phyloP scores from a whole-genome alignment of 2,888 invertebrate genomes.

The Oscheius sp. region DNA sequence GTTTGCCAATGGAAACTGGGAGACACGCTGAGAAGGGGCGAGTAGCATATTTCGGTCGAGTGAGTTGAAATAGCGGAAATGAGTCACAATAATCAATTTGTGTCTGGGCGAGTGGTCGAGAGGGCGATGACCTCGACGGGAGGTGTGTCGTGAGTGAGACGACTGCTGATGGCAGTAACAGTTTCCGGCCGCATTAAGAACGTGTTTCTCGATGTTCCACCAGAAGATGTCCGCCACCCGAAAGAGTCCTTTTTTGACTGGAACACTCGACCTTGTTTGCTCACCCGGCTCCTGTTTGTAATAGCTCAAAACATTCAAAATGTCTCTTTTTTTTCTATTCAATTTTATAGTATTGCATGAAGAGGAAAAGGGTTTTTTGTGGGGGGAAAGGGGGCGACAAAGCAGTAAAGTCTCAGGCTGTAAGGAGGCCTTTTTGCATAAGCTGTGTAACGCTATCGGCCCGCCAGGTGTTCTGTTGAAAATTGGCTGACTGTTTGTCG shows the following conservation, averaged over 20 bases:
- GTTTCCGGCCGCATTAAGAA: constrained; percentile 1
- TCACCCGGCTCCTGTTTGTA: constrained; percentile 3
- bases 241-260: constrained; percentile 3
- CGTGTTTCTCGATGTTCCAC: constrained; percentile 1
- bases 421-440: constrained; percentile 5
- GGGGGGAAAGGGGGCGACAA: background rate
- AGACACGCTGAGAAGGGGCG: too few species aligned
- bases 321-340: background rate
- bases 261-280: constrained; percentile 10
- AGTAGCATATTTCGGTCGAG: too few species aligned
- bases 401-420: background rate
- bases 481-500: too few species aligned
- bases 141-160: background rate
- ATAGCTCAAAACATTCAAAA: constrained; percentile 3
- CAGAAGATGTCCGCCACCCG: background rate
- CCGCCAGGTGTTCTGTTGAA: too few species aligned
- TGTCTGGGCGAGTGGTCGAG: background rate
- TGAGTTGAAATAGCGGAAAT: too few species aligned
- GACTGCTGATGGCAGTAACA: background rate
- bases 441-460: background rate
- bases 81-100: too few species aligned
- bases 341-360: background rate
- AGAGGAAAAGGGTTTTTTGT: background rate
- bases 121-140: constrained; percentile 6
- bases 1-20: background rate